Percentiles rank a stretch among this genome's conserved stretches.
phyloP scores from a whole-genome alignment of 2,113 vertebrate genomes.

The Heloderma charlesbogerti region DNA sequence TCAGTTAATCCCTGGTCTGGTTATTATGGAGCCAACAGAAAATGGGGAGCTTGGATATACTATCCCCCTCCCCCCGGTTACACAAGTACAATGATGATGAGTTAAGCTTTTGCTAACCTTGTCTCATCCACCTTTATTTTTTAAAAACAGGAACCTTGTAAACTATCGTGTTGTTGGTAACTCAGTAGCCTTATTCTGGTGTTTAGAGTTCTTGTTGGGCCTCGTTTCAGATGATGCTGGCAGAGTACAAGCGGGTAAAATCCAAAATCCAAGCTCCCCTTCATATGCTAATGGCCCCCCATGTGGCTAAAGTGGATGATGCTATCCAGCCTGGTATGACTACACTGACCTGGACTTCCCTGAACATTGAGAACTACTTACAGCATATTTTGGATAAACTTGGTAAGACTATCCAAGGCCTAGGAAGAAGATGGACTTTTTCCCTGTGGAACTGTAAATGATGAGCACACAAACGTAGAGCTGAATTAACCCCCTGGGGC shows the following conservation, averaged over 20 bases:
- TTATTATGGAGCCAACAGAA: too few relatives aligned
- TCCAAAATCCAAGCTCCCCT: constrained; percentile 85
- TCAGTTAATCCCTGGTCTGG: too few relatives aligned
- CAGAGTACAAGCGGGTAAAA: constrained; percentile 88
- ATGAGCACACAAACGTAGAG: background rate
- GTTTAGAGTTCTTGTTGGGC: background rate
- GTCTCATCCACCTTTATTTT: background rate
- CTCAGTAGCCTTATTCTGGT: background rate
- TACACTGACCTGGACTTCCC: constrained; percentile 89
- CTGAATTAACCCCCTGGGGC: too few relatives aligned
- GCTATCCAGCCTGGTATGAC: constrained; percentile 87
- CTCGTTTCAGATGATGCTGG: constrained; percentile 83
- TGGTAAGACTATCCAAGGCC: constrained; percentile 73
- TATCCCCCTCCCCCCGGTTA: background rate
- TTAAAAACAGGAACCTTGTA: background rate
- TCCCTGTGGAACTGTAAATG: background rate
- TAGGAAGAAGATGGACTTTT: background rate
- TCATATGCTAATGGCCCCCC: constrained; percentile 81
- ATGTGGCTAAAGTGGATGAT: constrained; percentile 86
- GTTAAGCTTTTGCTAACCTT: background rate
- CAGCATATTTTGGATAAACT: constrained; percentile 79
- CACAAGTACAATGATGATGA: background rate
- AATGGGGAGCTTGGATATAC: background rate
- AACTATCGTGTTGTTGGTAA: background rate
- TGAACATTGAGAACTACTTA: constrained; percentile 89